These are phyloP conservation scores for Denticeps clupeoides DNA, from an alignment of 2,797 vertebrate genomes.

Conservation along the genomic window DNA sequence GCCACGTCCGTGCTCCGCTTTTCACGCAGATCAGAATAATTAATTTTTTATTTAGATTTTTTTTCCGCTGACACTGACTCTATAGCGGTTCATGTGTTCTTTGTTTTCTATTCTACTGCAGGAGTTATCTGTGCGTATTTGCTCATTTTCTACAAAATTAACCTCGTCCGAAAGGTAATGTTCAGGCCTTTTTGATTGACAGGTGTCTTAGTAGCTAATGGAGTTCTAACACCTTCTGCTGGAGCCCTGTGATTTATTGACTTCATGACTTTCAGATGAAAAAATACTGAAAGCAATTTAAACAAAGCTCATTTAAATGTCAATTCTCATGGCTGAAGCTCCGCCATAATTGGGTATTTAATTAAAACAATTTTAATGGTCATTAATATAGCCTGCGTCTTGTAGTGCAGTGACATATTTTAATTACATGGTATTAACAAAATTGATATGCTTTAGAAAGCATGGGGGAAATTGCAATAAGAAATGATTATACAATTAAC, in stretches of 20 bases:
- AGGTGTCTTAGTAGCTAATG: slow-evolving; percentile 77
- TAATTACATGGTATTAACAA: slow-evolving; percentile 99
- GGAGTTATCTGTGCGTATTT: no score
- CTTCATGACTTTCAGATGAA: slow-evolving; percentile 98
- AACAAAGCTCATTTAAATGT: slow-evolving; percentile 99
- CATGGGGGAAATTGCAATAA: slow-evolving; percentile 82
- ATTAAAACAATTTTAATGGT: slow-evolving; percentile 99
- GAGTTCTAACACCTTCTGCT: slow-evolving; percentile 48
- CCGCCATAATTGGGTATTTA: slow-evolving; percentile 99
- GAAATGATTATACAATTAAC: slow-evolving; percentile 99
- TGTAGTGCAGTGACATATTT: slow-evolving; percentile 99
- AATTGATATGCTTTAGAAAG: slow-evolving; percentile 99
- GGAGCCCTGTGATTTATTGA: slow-evolving; percentile 75
- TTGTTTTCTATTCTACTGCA: no score
- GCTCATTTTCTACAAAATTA: no score
- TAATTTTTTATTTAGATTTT: no score
- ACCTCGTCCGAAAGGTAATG: no score
- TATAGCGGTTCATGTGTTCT: no score
- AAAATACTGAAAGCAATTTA: slow-evolving; percentile 99
- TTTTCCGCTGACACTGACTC: no score
- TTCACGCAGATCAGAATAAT: no score
- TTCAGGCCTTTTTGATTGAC: no score
- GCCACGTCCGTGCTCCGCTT: slow-evolving; percentile 34
- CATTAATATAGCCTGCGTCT: slow-evolving; percentile 99
- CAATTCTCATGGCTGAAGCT: slow-evolving; percentile 99